Percentiles rank a stretch among this genome's conserved stretches.
Conservation (phyloP, 2,888 invertebrate species). For the Caenorhabditis virilis region DNA sequence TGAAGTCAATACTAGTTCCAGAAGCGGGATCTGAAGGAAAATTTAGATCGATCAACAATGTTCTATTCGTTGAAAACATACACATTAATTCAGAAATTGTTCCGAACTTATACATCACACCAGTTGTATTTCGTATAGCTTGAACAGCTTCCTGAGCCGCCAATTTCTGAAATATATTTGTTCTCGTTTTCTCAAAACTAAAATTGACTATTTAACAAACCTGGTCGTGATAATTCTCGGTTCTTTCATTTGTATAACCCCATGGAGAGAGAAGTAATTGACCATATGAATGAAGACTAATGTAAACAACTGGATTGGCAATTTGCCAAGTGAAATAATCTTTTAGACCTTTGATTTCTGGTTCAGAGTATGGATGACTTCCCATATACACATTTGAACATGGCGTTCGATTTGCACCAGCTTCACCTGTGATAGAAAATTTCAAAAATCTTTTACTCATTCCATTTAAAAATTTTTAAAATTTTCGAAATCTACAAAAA, state of each 20-base stretch:
- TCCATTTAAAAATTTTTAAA: conserved; percentile 10
- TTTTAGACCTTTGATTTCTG: conserved; percentile 57
- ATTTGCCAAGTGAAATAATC: conserved; percentile 60
- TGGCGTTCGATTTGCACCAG: conserved; percentile 61
- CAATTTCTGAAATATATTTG: conserved; percentile 42
- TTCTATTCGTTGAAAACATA: conserved; percentile 28
- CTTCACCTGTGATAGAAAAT: too few relatives aligned
- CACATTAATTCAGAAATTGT: conserved; percentile 67
- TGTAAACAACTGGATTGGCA: conserved; percentile 60
- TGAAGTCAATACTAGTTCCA: conserved; percentile 66
- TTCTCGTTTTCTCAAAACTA: neutral
- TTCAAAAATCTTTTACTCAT: too few relatives aligned
- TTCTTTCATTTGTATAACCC: conserved; percentile 63
- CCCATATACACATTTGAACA: conserved; percentile 66
- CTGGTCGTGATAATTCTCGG: conserved; percentile 58
- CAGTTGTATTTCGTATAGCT: conserved; percentile 62
- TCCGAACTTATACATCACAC: conserved; percentile 60
- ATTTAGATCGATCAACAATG: neutral
- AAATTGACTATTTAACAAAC: conserved; percentile 6
- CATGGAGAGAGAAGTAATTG: conserved; percentile 64
- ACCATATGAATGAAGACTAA: conserved; percentile 65
- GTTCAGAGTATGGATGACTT: conserved; percentile 55
- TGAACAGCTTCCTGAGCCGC: conserved; percentile 60
- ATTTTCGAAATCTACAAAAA: conserved; percentile 1
- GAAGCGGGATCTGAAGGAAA: conserved; percentile 62